Conservation (phyloP, 1,140 invertebrate species). For the Papilio helenus region DNA sequence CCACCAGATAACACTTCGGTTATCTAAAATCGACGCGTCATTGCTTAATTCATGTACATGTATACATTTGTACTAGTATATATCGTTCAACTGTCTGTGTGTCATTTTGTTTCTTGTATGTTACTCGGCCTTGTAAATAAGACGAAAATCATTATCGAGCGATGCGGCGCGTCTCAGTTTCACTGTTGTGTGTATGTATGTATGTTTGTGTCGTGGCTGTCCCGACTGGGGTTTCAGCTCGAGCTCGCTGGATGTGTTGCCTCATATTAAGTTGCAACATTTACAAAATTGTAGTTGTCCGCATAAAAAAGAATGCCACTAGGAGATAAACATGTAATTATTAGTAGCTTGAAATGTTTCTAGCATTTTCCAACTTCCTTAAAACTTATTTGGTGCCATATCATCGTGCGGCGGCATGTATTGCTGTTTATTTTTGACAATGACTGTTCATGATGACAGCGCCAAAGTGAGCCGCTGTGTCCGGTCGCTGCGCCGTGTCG, state of each 20-base stretch:
- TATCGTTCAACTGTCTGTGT: background rate
- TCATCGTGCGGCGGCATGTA: background rate
- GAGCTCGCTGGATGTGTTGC: no score
- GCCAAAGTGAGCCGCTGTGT: background rate
- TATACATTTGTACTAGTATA: background rate
- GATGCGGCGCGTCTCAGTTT: no score
- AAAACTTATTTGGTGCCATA: background rate
- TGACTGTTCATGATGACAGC: background rate
- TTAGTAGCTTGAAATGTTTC: background rate
- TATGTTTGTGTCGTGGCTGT: no score
- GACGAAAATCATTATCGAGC: no score
- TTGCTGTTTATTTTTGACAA: background rate
- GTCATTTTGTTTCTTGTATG: background rate
- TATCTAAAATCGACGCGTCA: conserved; percentile 41
- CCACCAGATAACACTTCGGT: conserved; percentile 41
- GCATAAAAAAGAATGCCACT: background rate
- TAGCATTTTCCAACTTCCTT: background rate
- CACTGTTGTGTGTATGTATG: no score
- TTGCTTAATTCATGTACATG: background rate
- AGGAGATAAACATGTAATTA: background rate
- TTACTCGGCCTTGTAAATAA: background rate
- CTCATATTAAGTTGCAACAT: no score
- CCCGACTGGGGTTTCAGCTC: no score
- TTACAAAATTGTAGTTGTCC: no score
- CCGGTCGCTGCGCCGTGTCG: no score